Percentiles rank a stretch among this genome's conserved stretches.
Conservation (phyloP, 2,888 invertebrate genomes). For the Osmoderma eremita region DNA sequence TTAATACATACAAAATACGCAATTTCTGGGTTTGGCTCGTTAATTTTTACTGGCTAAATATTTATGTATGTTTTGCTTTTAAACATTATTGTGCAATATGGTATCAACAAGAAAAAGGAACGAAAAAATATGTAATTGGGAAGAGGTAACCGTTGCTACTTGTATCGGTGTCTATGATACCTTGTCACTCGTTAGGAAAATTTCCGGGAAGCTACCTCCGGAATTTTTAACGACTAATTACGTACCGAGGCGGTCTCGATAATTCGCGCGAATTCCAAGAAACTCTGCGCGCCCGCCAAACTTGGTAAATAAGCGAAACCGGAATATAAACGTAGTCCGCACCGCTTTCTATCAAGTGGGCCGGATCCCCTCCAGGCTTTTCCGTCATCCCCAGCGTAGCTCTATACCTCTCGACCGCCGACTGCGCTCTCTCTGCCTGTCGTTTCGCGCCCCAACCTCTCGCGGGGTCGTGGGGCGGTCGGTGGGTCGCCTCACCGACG, state of each 20-base stretch:
- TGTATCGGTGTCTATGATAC: constrained; percentile 5
- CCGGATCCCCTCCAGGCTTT: constrained; percentile 35
- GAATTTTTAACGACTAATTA: constrained; percentile 42
- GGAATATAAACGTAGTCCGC: constrained; percentile 42
- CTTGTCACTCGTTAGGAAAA: constrained; percentile 13
- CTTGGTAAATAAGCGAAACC: constrained; percentile 41
- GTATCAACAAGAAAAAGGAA: not conserved
- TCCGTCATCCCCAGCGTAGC: constrained; percentile 40
- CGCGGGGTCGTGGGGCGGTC: constrained; percentile 9
- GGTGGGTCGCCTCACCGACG: constrained; percentile 11
- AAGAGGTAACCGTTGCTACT: not conserved
- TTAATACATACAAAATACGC: no score
- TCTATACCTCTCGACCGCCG: constrained; percentile 44
- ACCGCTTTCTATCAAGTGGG: constrained; percentile 39
- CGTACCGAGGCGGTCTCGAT: constrained; percentile 29
- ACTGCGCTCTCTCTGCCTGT: constrained; percentile 45
- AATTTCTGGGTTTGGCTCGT: no score
- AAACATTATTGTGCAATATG: not conserved
- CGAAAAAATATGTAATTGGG: not conserved
- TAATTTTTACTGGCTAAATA: no score
- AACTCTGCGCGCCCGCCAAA: constrained; percentile 35
- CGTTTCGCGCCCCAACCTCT: constrained; percentile 39
- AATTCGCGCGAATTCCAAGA: constrained; percentile 37
- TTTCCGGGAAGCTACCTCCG: constrained; percentile 32
- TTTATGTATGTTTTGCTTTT: no score